phyloP scores from a whole-genome alignment of 2,797 vertebrate species.

The Tangara arthus region DNA sequence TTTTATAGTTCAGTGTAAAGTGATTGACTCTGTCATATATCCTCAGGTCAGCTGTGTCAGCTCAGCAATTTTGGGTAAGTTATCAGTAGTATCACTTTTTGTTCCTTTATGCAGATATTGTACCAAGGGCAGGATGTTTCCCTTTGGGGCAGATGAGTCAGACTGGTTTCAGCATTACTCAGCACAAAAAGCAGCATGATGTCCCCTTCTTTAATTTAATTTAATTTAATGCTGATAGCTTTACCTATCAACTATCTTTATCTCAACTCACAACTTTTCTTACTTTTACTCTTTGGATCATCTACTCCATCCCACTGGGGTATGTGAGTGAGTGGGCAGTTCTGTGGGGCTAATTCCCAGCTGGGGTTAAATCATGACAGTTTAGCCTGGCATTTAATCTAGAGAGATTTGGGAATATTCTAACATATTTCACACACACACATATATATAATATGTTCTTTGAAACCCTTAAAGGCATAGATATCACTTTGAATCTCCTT shows the following conservation, averaged over 20 bases:
- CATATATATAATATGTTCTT: neutral
- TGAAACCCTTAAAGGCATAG: neutral
- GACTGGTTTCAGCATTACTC: neutral
- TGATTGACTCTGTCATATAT: neutral
- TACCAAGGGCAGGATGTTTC: neutral
- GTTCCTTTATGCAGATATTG: neutral
- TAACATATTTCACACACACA: neutral
- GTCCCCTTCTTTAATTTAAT: neutral
- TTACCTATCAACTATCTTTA: too few species aligned
- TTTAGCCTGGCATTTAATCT: neutral
- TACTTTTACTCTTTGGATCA: neutral
- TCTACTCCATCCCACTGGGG: neutral
- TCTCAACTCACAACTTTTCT: neutral
- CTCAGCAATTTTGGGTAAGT: neutral
- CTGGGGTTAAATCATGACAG: neutral
- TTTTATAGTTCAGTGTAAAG: neutral
- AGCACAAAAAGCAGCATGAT: neutral
- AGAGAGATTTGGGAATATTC: neutral
- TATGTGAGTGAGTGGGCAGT: neutral
- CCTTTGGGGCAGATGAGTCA: neutral
- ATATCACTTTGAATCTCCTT: too few species aligned
- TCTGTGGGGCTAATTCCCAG: neutral
- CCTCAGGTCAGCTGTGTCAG: neutral
- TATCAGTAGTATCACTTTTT: neutral
- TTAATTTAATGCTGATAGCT: neutral